Conservation (phyloP, 2,888 invertebrate species). For the Stenotaenia linearis region DNA sequence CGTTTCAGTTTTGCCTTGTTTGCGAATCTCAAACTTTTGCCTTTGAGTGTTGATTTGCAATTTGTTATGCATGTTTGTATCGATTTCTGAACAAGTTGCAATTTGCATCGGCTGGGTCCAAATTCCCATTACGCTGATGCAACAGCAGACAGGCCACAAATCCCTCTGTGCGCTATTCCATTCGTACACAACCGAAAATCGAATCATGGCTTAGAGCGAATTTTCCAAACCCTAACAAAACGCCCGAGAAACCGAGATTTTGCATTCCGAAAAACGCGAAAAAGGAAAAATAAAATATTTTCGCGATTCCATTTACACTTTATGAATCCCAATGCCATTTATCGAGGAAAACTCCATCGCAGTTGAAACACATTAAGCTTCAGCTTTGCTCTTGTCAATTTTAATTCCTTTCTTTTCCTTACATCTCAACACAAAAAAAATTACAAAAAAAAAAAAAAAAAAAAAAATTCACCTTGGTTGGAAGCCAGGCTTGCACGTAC, state of each 20-base stretch:
- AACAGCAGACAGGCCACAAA: slow-evolving; percentile 22
- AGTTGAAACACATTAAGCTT: neutral
- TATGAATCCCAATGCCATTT: neutral
- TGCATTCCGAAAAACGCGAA: neutral
- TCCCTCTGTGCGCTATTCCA: slow-evolving; percentile 22
- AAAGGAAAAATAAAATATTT: neutral
- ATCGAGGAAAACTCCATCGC: neutral
- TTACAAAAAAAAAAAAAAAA: neutral
- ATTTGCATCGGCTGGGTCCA: slow-evolving; percentile 29
- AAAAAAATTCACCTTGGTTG: neutral
- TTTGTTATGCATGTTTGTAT: slow-evolving; percentile 31
- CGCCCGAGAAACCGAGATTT: slow-evolving; percentile 11
- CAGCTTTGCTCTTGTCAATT: neutral
- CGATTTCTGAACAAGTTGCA: slow-evolving; percentile 31
- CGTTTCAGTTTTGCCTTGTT: neutral
- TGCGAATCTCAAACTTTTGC: slow-evolving; percentile 10
- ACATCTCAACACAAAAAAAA: neutral
- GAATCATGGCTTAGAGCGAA: slow-evolving; percentile 21
- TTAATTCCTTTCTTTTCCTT: slow-evolving; percentile 17
- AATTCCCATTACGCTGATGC: slow-evolving; percentile 26
- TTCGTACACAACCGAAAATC: slow-evolving; percentile 22
- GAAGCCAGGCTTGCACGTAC: slow-evolving; percentile 7
- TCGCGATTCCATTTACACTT: neutral
- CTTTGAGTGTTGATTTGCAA: slow-evolving; percentile 29
- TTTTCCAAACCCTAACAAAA: slow-evolving; percentile 6